Conservation (phyloP, 2,888 invertebrate species). For the Pharmacophagus antenor region DNA sequence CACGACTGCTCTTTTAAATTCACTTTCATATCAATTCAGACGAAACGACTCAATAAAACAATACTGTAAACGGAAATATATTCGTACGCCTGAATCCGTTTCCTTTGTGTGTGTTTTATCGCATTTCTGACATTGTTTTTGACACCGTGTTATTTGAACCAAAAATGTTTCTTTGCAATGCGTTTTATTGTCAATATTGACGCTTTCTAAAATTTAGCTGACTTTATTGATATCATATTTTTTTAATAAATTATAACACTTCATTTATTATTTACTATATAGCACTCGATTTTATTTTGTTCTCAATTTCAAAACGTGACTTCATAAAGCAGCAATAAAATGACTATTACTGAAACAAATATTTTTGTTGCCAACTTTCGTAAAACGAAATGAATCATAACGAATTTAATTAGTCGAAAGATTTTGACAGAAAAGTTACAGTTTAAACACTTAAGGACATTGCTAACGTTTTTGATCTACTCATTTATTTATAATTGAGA, state of each 20-base stretch:
- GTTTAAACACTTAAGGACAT: not conserved
- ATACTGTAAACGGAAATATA: conserved; percentile 18
- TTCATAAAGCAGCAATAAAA: too few relatives aligned
- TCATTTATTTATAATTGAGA: too few relatives aligned
- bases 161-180: not conserved
- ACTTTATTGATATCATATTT: not conserved
- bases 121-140: conserved; percentile 4
- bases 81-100: conserved; percentile 8
- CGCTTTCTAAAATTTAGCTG: not conserved
- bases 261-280: too few relatives aligned
- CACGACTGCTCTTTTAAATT: conserved; percentile 1
- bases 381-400: not conserved
- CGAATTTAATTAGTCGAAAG: not conserved
- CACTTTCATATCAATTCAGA: conserved; percentile 7
- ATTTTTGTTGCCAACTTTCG: not conserved
- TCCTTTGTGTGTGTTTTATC: conserved; percentile 13
- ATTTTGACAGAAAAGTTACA: too few relatives aligned
- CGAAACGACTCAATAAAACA: conserved; percentile 14
- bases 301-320: too few relatives aligned
- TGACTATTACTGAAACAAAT: not conserved
- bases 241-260: not conserved
- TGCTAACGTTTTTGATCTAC: too few relatives aligned
- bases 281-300: too few relatives aligned
- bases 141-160: not conserved
- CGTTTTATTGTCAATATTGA: not conserved